These are phyloP conservation scores for Ophonus ardosiacus DNA, from an alignment of 2,888 invertebrate species.

Conservation along the genomic window DNA sequence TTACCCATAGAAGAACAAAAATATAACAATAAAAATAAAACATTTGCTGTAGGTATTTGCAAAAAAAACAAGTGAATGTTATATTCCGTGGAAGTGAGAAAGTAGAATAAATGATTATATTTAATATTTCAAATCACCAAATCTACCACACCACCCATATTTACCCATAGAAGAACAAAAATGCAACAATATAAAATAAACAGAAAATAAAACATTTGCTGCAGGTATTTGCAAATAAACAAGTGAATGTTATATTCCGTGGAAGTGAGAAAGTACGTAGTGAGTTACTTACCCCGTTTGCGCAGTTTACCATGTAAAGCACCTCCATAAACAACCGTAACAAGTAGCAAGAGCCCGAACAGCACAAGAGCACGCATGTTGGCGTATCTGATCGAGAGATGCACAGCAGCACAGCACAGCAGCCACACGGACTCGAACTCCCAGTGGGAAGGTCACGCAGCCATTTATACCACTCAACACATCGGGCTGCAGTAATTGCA, in stretches of 20 bases:
- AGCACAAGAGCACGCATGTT: constrained; percentile 55
- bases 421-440: constrained; percentile 20
- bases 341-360: neutral
- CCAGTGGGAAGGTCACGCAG: constrained; percentile 57
- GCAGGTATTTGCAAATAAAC: too few relatives aligned
- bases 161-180: too few relatives aligned
- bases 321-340: constrained; percentile 31
- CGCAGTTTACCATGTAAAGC: constrained; percentile 14
- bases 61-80: too few relatives aligned
- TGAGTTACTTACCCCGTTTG: constrained; percentile 36
- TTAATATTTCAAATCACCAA: too few relatives aligned
- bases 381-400: constrained; percentile 14
- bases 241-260: too few relatives aligned
- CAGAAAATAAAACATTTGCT: too few relatives aligned
- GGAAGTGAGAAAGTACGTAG: neutral
- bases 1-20: too few relatives aligned
- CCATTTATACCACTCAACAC: constrained; percentile 57
- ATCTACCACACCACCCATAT: too few relatives aligned
- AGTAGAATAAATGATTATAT: too few relatives aligned
- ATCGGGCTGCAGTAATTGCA: constrained; percentile 59
- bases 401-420: constrained; percentile 34
- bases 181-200: too few relatives aligned
- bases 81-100: neutral
- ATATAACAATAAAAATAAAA: too few relatives aligned
- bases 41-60: too few relatives aligned